phyloP scores from a whole-genome alignment of 2,797 vertebrate species.

The Myotis findleyi region DNA sequence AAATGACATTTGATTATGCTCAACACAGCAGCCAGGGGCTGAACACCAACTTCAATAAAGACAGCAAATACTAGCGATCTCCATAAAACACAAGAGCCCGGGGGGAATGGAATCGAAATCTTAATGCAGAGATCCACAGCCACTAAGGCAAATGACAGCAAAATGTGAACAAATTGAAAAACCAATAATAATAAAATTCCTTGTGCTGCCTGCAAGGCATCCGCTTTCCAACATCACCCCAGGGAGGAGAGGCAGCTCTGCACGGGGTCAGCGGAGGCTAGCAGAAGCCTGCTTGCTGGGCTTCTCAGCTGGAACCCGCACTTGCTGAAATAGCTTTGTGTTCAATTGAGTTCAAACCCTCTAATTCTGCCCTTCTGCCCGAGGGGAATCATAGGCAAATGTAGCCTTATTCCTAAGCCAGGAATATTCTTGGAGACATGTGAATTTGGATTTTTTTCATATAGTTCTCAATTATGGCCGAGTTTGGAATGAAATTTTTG shows the following conservation, averaged over 20 bases:
- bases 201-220: slow-evolving; percentile 66
- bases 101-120: slow-evolving; percentile 63
- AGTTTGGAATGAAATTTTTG: not conserved
- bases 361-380: slow-evolving; percentile 63
- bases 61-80: slow-evolving; percentile 27
- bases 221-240: slow-evolving; percentile 34
- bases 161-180: slow-evolving; percentile 78
- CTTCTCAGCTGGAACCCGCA: slow-evolving; percentile 56
- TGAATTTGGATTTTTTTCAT: not conserved
- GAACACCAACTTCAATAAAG: not conserved
- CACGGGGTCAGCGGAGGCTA: slow-evolving; percentile 42
- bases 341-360: slow-evolving; percentile 66
- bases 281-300: slow-evolving; percentile 60
- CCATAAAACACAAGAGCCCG: slow-evolving; percentile 58
- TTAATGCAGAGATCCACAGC: slow-evolving; percentile 62
- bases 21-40: slow-evolving; percentile 57
- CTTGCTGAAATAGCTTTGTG: slow-evolving; percentile 58
- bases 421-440: not conserved
- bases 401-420: not conserved
- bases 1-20: slow-evolving; percentile 70
- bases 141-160: slow-evolving; percentile 73
- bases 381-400: slow-evolving; percentile 54
- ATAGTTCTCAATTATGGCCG: slow-evolving; percentile 29
- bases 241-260: slow-evolving; percentile 68
- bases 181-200: slow-evolving; percentile 78